Evolutionary conservation across 2,888 invertebrate genomes (phyloP).

Genomic region (Acleris laterana): DNA sequence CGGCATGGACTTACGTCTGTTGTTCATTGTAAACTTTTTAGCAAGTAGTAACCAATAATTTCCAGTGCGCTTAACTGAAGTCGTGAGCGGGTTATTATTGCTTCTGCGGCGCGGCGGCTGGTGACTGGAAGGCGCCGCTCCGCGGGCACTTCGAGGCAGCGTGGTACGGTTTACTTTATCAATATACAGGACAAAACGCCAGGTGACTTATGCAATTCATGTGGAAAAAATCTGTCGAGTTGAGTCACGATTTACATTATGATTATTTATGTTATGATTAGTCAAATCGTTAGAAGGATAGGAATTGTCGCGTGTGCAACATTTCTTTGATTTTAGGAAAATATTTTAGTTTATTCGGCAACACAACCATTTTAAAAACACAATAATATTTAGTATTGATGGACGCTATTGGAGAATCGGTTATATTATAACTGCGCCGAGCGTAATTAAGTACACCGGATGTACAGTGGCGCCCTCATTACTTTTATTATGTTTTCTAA

Average conservation of each 20-base stretch:
- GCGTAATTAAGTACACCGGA: too few species aligned
- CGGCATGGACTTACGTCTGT: slow-evolving; percentile 13
- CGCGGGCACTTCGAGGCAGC: neutral
- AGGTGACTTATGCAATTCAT: neutral
- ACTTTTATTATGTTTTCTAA: too few species aligned
- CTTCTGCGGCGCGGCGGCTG: neutral
- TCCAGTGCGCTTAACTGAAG: slow-evolving; percentile 16
- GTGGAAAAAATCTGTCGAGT: neutral
- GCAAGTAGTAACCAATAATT: slow-evolving; percentile 24
- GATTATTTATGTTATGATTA: too few species aligned
- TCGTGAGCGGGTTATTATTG: slow-evolving; percentile 26
- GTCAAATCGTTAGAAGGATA: too few species aligned
- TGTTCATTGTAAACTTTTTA: slow-evolving; percentile 23
- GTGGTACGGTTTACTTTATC: slow-evolving; percentile 9
- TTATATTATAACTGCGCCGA: too few species aligned
- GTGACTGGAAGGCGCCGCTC: neutral
- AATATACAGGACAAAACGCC: neutral
- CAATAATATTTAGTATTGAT: too few species aligned
- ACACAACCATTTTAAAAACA: too few species aligned
- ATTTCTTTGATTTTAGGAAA: too few species aligned
- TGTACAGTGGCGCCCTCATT: too few species aligned
- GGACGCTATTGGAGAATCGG: too few species aligned
- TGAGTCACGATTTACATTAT: neutral
- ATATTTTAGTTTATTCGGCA: too few species aligned
- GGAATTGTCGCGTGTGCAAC: too few species aligned